Evolutionary conservation across 2,113 vertebrate genomes (phyloP).

Genomic region (Clarias batrachus): DNA sequence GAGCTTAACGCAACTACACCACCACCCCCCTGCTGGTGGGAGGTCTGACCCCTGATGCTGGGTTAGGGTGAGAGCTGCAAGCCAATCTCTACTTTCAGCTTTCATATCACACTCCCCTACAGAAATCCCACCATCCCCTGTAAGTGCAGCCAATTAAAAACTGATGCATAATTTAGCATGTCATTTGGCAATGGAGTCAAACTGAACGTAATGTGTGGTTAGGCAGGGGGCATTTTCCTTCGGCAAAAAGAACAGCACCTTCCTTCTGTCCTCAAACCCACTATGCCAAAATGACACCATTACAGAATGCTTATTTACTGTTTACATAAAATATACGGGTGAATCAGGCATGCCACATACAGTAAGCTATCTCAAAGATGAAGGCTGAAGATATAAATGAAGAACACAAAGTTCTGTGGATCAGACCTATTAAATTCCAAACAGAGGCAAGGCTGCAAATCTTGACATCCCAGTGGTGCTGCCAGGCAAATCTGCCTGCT

Average conservation of each 20-base stretch:
- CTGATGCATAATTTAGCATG: conserved; percentile 74
- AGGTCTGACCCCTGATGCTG: conserved; percentile 59
- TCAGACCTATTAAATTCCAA: conserved; percentile 61
- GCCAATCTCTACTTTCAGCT: conserved; percentile 59
- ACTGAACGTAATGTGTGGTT: conserved; percentile 61
- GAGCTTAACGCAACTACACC: not conserved
- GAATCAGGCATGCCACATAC: not conserved
- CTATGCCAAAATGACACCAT: not conserved
- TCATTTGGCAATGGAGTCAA: conserved; percentile 65
- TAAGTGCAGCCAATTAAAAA: conserved; percentile 72
- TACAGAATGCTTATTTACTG: conserved; percentile 13
- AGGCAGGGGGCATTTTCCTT: conserved; percentile 46
- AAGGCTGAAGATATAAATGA: not conserved
- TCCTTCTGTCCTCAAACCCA: conserved; percentile 35
- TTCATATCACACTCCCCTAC: conserved; percentile 57
- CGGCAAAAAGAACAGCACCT: conserved; percentile 45
- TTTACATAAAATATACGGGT: conserved; percentile 25
- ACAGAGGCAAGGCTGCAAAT: conserved; percentile 60
- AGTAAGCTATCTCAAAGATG: not conserved
- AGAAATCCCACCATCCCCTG: conserved; percentile 56
- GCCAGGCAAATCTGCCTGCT: conserved; percentile 62
- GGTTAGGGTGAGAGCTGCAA: conserved; percentile 49
- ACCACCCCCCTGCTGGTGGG: conserved; percentile 47
- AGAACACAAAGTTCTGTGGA: conserved; percentile 50
- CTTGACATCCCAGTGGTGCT: conserved; percentile 60